Evolutionary conservation across 1,140 invertebrate genomes (phyloP).

Genomic region (Apis dorsata): DNA sequence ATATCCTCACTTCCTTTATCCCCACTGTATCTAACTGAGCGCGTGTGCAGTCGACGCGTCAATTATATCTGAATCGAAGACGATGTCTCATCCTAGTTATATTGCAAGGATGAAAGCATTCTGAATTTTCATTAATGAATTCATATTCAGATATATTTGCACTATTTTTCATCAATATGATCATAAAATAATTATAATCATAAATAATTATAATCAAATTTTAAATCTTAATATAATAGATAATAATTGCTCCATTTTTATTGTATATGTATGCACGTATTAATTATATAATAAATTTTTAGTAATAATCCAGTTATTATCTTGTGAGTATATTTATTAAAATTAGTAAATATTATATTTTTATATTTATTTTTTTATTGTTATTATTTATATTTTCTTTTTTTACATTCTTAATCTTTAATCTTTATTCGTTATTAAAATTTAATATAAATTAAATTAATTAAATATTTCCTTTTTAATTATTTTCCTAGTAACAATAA

Average conservation of each 20-base stretch:
- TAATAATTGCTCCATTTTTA: neutral
- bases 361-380: no score
- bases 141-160: neutral
- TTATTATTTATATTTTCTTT: no score
- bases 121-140: conserved; percentile 1
- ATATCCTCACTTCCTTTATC: conserved; percentile 37
- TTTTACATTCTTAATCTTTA: no score
- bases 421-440: no score
- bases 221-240: neutral
- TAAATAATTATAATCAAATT: neutral
- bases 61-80: conserved; percentile 55
- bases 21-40: conserved; percentile 14
- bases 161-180: neutral
- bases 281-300: no score
- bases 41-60: conserved; percentile 58
- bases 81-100: conserved; percentile 21
- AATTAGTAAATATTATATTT: no score
- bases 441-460: no score
- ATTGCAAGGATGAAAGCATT: neutral
- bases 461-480: no score
- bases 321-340: no score
- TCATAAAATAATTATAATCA: neutral
- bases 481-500: no score
- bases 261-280: no score
- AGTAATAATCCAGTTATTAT: no score